Base-by-base conservation (phyloP, 2,888 invertebrate species). In the Adela reaumurella region DNA sequence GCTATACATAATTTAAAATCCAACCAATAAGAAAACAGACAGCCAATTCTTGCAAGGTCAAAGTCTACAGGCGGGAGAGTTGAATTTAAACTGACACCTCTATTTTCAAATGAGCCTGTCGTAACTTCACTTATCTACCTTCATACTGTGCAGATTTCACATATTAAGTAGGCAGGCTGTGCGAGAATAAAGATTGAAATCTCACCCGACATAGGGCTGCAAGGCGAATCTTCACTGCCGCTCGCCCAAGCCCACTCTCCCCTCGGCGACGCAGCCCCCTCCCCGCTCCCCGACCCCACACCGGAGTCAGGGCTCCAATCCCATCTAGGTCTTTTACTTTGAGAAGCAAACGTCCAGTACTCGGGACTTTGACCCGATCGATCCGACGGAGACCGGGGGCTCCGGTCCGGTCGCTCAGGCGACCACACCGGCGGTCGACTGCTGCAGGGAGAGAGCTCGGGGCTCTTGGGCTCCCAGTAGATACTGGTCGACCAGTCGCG, bases 161-260 rank as follows among this genome's bases (percentile, higher is more conserved):
- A n/a, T n/a, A n/a, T n/a, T n/a, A n/a, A n/a, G n/a, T n/a, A n/a
- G n/a, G n/a, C n/a, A n/a, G n/a, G n/a, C n/a, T n/a, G n/a, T n/a
- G n/a, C n/a, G n/a, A n/a, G n/a, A n/a, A n/a, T n/a, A 24, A 24
- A 24, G 24, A 24, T 8, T 24, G 24, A 5, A 1, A 2, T 28
- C 50, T 57, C 57, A 74, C 76, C 70, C 55, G 74, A 71, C 59
- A 68, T 65, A 14, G 73, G 81, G 49, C 61, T 62, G 18, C 65
- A 60, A 4, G 69, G 64, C 24, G 82, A 82, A 19, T 67, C 68
- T 1, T 83, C 81, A 55, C 83, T 83, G 82, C 81, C 83, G 54
- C 81, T 79, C 52, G 74, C 80, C 16, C 74, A 70, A 10, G 66
- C 67, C 66, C 71, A 68, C 48, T 67, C 60, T 1, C 72, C 67